phyloP scores from a whole-genome alignment of 2,113 vertebrate species.

The Sinocyclocheilus maitianheensis region DNA sequence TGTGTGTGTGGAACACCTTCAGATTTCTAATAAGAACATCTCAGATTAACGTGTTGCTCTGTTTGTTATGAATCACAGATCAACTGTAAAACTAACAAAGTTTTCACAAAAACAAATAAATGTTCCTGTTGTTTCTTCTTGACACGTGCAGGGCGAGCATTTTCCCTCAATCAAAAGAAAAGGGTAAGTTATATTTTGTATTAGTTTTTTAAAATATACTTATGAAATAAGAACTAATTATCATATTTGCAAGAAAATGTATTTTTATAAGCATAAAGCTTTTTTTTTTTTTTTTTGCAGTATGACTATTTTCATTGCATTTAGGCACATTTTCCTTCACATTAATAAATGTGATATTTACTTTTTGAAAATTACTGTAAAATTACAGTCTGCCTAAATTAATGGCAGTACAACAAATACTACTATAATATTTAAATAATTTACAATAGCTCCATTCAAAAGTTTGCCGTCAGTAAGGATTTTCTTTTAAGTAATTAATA shows the following conservation, averaged over 20 bases:
- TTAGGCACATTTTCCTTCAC: background rate
- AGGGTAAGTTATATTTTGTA: no score
- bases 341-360: background rate
- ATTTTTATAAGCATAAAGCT: background rate
- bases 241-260: background rate
- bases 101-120: slow-evolving; percentile 23
- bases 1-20: slow-evolving; percentile 25
- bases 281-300: background rate
- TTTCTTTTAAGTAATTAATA: no score
- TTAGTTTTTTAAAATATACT: background rate
- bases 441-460: no score
- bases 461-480: no score
- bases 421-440: no score
- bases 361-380: no score
- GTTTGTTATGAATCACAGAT: slow-evolving; percentile 21
- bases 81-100: slow-evolving; percentile 11
- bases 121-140: background rate
- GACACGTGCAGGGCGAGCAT: background rate
- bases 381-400: no score
- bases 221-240: background rate
- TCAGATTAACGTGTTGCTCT: slow-evolving; percentile 33
- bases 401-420: no score
- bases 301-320: background rate
- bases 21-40: slow-evolving; percentile 34
- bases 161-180: background rate